Percentiles rank a stretch among this genome's conserved stretches.
phyloP scores from a whole-genome alignment of 2,797 vertebrate genomes.

The Cyclura pinguis region DNA sequence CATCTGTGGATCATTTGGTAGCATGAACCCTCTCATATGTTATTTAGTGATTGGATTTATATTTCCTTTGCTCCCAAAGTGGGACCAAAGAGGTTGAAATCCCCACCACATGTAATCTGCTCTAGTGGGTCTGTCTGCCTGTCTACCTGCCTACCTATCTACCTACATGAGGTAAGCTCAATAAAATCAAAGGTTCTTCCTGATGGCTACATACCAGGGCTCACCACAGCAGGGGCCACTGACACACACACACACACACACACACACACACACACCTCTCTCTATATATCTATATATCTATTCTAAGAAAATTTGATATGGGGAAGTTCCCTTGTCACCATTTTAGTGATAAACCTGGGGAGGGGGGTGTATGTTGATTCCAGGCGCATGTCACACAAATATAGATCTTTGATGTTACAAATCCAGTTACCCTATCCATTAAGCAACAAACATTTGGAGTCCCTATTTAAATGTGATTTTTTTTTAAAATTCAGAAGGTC shows the following conservation, averaged over 20 bases:
- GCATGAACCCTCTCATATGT: not conserved
- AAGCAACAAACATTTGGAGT: too few species aligned
- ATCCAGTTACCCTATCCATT: too few species aligned
- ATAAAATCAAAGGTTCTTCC: not conserved
- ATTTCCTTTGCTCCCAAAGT: too few species aligned
- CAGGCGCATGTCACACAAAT: too few species aligned
- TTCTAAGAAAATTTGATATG: not conserved
- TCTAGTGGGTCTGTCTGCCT: not conserved
- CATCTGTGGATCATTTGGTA: not conserved
- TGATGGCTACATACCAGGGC: not conserved
- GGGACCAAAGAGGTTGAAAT: not conserved
- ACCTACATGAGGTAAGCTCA: not conserved
- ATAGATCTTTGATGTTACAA: too few species aligned
- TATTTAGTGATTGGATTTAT: too few species aligned
- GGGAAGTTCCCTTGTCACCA: not conserved
- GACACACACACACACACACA: too few species aligned
- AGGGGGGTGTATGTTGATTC: not conserved
- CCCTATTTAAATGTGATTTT: not conserved
- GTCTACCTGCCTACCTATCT: too few species aligned
- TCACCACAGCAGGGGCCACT: constrained; percentile 11
- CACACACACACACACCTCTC: too few species aligned
- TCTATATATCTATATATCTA: too few species aligned
- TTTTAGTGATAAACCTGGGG: not conserved
- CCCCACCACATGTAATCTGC: not conserved
- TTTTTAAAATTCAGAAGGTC: not conserved